Base-by-base conservation (phyloP, 1,140 invertebrate species). In the Gryllus bimaculatus region DNA sequence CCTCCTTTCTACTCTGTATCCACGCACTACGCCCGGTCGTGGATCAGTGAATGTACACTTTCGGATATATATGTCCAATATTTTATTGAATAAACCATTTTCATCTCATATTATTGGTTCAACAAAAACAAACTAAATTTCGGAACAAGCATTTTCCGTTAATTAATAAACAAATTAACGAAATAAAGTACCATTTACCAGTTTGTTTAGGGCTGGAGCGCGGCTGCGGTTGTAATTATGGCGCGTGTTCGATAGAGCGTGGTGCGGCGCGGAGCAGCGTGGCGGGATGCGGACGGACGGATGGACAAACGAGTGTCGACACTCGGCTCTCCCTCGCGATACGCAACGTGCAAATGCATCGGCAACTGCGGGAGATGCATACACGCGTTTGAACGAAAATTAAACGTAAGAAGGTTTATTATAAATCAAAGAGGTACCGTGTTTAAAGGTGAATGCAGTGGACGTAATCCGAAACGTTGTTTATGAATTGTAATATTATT, bases 111-210 rank as follows among this genome's bases (percentile, higher is more conserved):
- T 66, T 66, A 66, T 66, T 66, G 54, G 54, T 66, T 66, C 54
- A 66, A 66, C 54, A 66, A 66, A 66, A 13, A 66, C 54, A 66
- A 66, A 66, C 54, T 66, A 13, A 66, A 66, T 66, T 66, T 66
- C 54, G 54, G 54, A 66, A 66, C 54, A 66, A 66, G 54, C 18
- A 66, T 66, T 66, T 66, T 66, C 54, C 54, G 54, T 66, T 66
- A 66, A 66, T 66, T 66, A 66, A 66, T 66, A 66, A 66, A 66
- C 54, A 66, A 66, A 66, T 66, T 66, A 66, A 10, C 54, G 18
- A 66, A 66, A 66, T 66, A 66, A 66, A 66, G 54, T 66, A 66
- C 54, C 54, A 66, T 66, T 66, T 66, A 66, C 54, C 54, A 66
- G 54, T 66, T 66, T 66, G 18, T 18, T 66, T 18, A 66, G 54